Conservation (phyloP, 2,113 vertebrate species). For the Poeciliopsis occidentalis region DNA sequence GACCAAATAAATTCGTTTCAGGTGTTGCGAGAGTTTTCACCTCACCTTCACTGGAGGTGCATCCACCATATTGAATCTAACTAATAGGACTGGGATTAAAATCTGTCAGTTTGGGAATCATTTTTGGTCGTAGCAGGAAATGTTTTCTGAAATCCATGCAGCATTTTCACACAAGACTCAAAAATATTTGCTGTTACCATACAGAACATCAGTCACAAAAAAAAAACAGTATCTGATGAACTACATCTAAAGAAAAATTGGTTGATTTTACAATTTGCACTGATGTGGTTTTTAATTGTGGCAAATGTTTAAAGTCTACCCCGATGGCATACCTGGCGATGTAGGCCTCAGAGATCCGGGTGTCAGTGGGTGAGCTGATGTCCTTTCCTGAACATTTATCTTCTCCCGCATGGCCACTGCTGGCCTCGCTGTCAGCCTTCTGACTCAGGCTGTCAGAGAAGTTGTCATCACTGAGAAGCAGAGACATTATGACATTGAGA, state of each 20-base stretch:
- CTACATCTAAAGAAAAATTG: background rate
- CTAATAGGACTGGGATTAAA: too few relatives aligned
- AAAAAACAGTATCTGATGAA: background rate
- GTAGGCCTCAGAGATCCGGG: conserved; percentile 86
- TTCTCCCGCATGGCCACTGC: conserved; percentile 92
- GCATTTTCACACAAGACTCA: too few relatives aligned
- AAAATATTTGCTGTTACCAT: too few relatives aligned
- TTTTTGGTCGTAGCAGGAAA: too few relatives aligned
- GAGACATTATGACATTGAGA: conserved; percentile 41
- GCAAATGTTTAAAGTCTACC: background rate
- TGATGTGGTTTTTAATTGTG: background rate
- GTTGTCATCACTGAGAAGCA: conserved; percentile 88
- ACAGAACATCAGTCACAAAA: too few relatives aligned
- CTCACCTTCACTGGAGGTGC: too few relatives aligned
- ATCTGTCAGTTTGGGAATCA: too few relatives aligned
- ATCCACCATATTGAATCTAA: too few relatives aligned
- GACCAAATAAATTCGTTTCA: too few relatives aligned
- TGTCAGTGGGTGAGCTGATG: conserved; percentile 88
- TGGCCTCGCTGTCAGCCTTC: conserved; percentile 96
- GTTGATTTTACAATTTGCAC: background rate
- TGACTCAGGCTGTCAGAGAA: conserved; percentile 98
- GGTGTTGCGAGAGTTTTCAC: too few relatives aligned
- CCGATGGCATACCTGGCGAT: conserved; percentile 82
- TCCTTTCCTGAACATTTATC: conserved; percentile 94
- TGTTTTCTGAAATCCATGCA: too few relatives aligned